Percentiles rank a stretch among this genome's conserved stretches.
Conservation (phyloP, 2,113 vertebrate genomes). For the Motacilla alba region DNA sequence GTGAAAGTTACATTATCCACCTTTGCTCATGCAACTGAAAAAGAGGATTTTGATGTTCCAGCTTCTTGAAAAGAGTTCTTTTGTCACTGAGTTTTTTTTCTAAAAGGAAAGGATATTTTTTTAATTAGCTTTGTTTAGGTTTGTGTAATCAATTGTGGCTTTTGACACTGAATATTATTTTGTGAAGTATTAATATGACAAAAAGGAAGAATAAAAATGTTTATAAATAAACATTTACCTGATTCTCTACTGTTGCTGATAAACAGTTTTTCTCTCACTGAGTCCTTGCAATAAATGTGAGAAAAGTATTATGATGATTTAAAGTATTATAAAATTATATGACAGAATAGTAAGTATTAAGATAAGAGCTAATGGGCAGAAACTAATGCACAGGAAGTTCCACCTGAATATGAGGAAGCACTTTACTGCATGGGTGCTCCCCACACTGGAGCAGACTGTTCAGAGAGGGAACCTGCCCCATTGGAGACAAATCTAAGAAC, state of each 20-base stretch:
- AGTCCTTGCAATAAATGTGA: background rate
- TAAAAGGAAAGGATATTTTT: background rate
- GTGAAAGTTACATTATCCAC: background rate
- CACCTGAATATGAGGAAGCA: background rate
- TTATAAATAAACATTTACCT: background rate
- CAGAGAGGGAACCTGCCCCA: background rate
- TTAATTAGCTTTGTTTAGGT: background rate
- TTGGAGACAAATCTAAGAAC: background rate
- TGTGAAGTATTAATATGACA: background rate
- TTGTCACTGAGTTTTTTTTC: background rate
- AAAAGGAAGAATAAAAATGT: background rate
- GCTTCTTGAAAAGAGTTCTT: background rate
- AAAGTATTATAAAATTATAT: background rate
- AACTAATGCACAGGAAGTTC: background rate
- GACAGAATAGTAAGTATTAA: background rate
- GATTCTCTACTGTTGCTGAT: background rate
- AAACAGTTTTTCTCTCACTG: background rate
- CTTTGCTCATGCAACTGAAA: background rate
- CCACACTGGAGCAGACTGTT: background rate
- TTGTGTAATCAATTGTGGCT: background rate
- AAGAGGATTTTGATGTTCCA: background rate
- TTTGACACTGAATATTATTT: background rate
- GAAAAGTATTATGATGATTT: background rate
- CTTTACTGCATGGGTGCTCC: accelerated
- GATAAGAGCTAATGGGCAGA: background rate